Percentiles rank a stretch among this genome's conserved stretches.
Evolutionary conservation across 2,888 invertebrate species (phyloP).

Genomic region (Synanthedon myopaeformis): DNA sequence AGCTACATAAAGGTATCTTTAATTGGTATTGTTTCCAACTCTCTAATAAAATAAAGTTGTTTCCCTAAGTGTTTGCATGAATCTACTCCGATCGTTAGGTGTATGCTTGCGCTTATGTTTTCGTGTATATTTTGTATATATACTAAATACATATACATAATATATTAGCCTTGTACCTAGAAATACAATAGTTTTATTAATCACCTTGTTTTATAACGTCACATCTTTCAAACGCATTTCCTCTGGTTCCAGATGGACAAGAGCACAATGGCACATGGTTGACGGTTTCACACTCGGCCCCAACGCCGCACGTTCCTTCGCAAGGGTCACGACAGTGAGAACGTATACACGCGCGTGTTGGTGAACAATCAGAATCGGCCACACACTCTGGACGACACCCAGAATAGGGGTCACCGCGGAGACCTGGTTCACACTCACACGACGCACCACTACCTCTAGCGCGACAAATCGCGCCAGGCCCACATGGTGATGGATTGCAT

Average conservation of each 20-base stretch:
- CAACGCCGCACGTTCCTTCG: conserved; percentile 83
- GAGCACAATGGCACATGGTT: conserved; percentile 79
- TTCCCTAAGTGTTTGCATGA: too few species aligned
- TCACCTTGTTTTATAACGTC: conserved; percentile 39
- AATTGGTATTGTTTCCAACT: too few species aligned
- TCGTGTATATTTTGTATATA: not conserved
- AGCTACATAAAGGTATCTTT: too few species aligned
- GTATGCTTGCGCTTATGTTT: too few species aligned
- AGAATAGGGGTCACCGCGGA: conserved; percentile 81
- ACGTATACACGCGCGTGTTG: conserved; percentile 82
- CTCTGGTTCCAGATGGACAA: conserved; percentile 78
- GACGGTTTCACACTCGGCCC: conserved; percentile 80
- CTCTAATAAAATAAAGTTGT: too few species aligned
- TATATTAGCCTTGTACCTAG: not conserved
- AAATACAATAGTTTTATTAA: conserved; percentile 7
- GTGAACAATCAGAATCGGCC: conserved; percentile 88
- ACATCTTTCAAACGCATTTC: conserved; percentile 77
- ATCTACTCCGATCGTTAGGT: too few species aligned
- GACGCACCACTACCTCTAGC: conserved; percentile 76
- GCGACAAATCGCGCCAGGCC: conserved; percentile 84
- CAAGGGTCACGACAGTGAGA: conserved; percentile 90
- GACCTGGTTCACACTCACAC: conserved; percentile 79
- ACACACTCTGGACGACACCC: conserved; percentile 87
- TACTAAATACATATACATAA: not conserved
- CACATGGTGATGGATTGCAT: conserved; percentile 89